Percentiles rank a stretch among this genome's conserved stretches.
These are phyloP conservation scores for Rhinogobius similis DNA, from an alignment of 2,113 vertebrate genomes.

Conservation along the genomic window DNA sequence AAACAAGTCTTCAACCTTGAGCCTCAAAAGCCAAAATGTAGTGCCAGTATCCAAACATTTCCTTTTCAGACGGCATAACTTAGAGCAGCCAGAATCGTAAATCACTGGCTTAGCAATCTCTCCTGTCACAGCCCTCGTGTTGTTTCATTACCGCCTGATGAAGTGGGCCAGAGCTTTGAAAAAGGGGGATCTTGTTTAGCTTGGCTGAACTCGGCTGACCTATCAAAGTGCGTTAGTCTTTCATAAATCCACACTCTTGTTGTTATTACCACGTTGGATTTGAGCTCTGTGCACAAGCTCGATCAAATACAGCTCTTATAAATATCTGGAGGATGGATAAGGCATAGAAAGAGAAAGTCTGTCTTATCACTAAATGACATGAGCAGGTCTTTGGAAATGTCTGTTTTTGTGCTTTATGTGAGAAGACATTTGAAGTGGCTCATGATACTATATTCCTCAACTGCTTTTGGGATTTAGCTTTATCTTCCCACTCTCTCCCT, in stretches of 20 bases:
- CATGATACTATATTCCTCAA: background rate
- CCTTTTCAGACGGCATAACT: constrained; percentile 45
- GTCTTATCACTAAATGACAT: constrained; percentile 66
- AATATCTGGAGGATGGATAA: constrained; percentile 42
- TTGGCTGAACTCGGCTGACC: constrained; percentile 61
- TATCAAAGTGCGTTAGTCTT: constrained; percentile 58
- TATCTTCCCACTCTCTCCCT: background rate
- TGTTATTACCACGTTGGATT: constrained; percentile 55
- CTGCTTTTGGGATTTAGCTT: constrained; percentile 28
- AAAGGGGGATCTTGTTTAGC: constrained; percentile 67
- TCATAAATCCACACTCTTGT: constrained; percentile 58
- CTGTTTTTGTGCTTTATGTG: constrained; percentile 51
- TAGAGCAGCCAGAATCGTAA: constrained; percentile 53
- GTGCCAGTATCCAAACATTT: constrained; percentile 45
- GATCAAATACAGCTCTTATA: constrained; percentile 44
- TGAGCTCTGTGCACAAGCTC: constrained; percentile 32
- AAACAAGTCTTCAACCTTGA: constrained; percentile 41
- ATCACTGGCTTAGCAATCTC: constrained; percentile 53
- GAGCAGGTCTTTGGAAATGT: constrained; percentile 49
- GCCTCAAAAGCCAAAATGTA: constrained; percentile 42
- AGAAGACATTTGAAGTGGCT: constrained; percentile 42
- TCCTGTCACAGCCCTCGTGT: constrained; percentile 50
- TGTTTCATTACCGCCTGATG: constrained; percentile 71
- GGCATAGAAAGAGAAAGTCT: constrained; percentile 47
- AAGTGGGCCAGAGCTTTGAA: constrained; percentile 65